Evolutionary conservation across 2,888 invertebrate species (phyloP).

Genomic region (Pollenia amentaria): DNA sequence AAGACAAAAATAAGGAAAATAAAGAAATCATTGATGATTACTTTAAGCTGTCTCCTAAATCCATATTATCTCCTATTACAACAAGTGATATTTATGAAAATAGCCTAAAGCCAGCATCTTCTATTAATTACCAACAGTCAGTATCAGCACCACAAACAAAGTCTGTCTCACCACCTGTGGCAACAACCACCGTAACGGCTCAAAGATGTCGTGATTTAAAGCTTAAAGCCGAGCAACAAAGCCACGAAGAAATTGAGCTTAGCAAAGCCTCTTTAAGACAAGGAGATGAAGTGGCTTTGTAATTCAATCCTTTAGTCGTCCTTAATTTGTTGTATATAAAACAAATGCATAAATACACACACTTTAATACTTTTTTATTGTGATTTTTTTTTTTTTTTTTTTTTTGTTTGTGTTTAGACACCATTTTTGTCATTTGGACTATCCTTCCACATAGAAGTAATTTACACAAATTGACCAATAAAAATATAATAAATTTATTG

Average conservation of each 20-base stretch:
- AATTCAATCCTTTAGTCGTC: conserved; percentile 58
- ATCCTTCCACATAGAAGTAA: conserved; percentile 46
- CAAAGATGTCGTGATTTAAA: conserved; percentile 79
- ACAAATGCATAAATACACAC: conserved; percentile 5
- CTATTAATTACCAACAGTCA: conserved; percentile 36
- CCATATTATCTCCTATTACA: conserved; percentile 67
- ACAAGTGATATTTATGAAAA: conserved; percentile 71
- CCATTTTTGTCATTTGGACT: conserved; percentile 38
- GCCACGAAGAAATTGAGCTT: conserved; percentile 78
- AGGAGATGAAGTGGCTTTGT: conserved; percentile 81
- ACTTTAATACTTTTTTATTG: background rate
- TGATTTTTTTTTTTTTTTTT: background rate
- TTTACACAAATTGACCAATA: conserved; percentile 65
- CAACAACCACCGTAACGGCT: conserved; percentile 76
- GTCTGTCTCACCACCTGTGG: conserved; percentile 39
- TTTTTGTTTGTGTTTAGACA: conserved; percentile 29
- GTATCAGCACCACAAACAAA: conserved; percentile 25
- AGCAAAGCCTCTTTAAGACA: conserved; percentile 75
- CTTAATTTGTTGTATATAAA: conserved; percentile 17
- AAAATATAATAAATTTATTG: background rate
- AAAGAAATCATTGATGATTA: conserved; percentile 58
- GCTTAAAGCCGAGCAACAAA: conserved; percentile 78
- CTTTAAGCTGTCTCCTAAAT: conserved; percentile 63
- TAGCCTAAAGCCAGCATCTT: conserved; percentile 50
- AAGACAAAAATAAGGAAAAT: conserved; percentile 30